Base-by-base conservation (phyloP, 1,140 invertebrate species). In the Paramacrobiotus metropolitanus region DNA sequence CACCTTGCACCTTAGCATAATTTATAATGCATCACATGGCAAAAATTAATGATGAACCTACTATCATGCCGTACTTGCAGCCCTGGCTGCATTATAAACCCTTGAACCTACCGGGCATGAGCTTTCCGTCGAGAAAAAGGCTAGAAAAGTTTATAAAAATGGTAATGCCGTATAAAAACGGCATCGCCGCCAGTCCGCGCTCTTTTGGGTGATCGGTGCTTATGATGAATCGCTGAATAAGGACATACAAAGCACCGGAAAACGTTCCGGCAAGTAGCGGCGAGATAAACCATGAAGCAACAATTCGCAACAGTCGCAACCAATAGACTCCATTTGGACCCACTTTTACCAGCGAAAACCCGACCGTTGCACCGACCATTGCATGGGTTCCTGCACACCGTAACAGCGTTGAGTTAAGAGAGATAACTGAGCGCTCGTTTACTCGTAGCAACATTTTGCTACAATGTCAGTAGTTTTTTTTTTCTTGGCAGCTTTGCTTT, bases 291-390 rank as follows among this genome's bases (percentile, higher is more conserved):
- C 94, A 98, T 0, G 93, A 97, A 20, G 81, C 82, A 66, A 92
- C 87, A 24, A 55, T 55, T 9, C 48, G 48, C 4, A 55, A 9
- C 4, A 55, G 4, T 9, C 48, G 48, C 15, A 15, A 20, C 87
- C 87, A 93, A 64, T 84, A 78, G 29, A 98, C 81, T 24, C 92
- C 91, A 55, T 81, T 69, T 3, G 81, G 78, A 20, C 93, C 93
- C 65, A 84, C 78, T 30, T 86, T 84, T 3, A 95, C 87, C 48
- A 98, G 75, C 18, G 88, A 90, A 73, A 96, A 98, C 20, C 94
- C 94, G 64, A 98, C 82, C 2, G 92, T 92, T 4, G 94, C 91
- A 28, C 93, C 94, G 29, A 99, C 92, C 68, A 98, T 96, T 62
- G 87, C 92, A 76, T 98, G 94, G 1, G 94, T 97, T 28, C 48